Percentiles rank a stretch among this genome's conserved stretches.
Evolutionary conservation across 2,113 vertebrate species (phyloP).

Genomic region (Rhynchopsitta pachyrhyncha): DNA sequence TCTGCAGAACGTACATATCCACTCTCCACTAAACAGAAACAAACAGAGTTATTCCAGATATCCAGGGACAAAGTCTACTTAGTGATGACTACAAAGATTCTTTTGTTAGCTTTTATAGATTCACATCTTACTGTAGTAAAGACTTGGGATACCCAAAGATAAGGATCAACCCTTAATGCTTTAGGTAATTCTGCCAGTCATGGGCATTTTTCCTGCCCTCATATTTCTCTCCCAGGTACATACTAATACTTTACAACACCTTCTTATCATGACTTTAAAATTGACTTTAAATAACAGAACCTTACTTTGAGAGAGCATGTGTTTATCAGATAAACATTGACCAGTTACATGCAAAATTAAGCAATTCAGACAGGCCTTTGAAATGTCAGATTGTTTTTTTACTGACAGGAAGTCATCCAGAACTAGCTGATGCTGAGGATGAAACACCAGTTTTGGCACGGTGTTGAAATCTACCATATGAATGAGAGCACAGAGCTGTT

Average conservation of each 20-base stretch:
- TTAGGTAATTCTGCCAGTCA: neutral
- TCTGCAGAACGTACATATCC: conserved; percentile 98
- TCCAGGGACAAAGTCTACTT: neutral
- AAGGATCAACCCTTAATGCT: neutral
- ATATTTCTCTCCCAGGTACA: neutral
- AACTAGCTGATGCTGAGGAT: neutral
- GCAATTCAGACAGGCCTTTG: neutral
- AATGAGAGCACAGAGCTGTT: neutral
- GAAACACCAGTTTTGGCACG: neutral
- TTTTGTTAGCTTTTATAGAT: neutral
- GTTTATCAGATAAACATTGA: neutral
- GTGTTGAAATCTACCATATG: neutral
- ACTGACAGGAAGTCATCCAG: neutral
- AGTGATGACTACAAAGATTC: neutral
- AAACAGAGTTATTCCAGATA: conserved; percentile 35
- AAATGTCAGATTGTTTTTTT: neutral
- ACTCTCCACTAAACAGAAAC: conserved; percentile 85
- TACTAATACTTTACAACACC: neutral
- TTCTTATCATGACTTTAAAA: neutral
- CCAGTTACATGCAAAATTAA: neutral
- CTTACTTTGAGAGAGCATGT: neutral
- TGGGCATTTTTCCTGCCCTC: neutral
- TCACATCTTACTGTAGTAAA: neutral
- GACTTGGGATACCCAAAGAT: neutral
- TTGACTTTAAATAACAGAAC: neutral